Percentiles rank a stretch among this genome's conserved stretches.
Evolutionary conservation across 2,888 invertebrate species (phyloP).

Genomic region (Caenorhabditis zanzibari): DNA sequence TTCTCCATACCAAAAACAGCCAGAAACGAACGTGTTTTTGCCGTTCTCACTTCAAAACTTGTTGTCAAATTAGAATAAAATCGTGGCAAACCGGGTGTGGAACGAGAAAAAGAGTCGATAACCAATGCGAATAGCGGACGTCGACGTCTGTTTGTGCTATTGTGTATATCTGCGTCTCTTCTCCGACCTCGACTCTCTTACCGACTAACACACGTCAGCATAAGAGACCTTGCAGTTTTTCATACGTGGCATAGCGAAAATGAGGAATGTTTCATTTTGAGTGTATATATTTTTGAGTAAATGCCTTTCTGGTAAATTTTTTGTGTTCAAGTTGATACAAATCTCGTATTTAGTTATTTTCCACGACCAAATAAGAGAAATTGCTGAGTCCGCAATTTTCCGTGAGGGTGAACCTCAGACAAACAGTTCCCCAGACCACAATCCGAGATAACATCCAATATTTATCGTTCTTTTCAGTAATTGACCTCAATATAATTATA

Average conservation of each 20-base stretch:
- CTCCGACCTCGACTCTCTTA: constrained; percentile 25
- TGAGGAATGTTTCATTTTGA: background rate
- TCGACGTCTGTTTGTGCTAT: constrained; percentile 61
- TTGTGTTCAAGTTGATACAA: too few species aligned
- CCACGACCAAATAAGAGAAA: background rate
- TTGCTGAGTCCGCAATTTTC: constrained; percentile 12
- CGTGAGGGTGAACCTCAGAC: constrained; percentile 19
- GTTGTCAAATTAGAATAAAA: background rate
- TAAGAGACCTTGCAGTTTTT: constrained; percentile 57
- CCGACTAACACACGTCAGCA: constrained; percentile 72
- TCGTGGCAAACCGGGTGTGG: constrained; percentile 19
- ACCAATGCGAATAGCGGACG: constrained; percentile 46
- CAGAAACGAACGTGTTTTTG: background rate
- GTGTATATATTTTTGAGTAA: too few species aligned
- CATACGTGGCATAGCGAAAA: constrained; percentile 31
- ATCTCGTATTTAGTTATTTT: too few species aligned
- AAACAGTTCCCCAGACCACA: too few species aligned
- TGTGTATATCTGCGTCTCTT: constrained; percentile 54
- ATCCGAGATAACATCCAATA: too few species aligned
- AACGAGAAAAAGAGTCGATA: constrained; percentile 42
- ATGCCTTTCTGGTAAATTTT: background rate
- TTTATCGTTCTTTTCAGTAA: too few species aligned
- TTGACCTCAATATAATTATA: too few species aligned
- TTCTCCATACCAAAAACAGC: background rate
- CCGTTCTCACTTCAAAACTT: background rate